Evolutionary conservation across 2,797 vertebrate genomes (phyloP).

Genomic region (Gorsachius magnificus): DNA sequence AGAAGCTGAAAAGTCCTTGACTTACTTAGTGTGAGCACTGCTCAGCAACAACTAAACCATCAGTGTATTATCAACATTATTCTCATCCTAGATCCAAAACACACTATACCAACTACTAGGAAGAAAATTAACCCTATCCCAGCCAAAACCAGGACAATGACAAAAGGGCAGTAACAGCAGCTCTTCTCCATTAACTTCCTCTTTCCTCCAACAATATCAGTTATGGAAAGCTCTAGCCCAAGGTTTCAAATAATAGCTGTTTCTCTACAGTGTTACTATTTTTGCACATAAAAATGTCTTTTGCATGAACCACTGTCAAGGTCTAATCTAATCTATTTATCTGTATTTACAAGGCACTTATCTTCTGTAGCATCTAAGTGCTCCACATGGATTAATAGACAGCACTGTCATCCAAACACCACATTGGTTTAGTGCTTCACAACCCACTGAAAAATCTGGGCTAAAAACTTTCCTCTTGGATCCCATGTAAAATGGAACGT

Average conservation of each 20-base stretch:
- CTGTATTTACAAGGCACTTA: constrained; percentile 65
- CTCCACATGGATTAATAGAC: constrained; percentile 32
- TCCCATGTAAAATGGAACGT: background rate
- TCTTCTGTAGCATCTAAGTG: constrained; percentile 38
- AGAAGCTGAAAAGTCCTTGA: too few species aligned
- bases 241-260: constrained; percentile 57
- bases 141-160: background rate
- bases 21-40: too few species aligned
- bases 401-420: background rate
- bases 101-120: too few species aligned
- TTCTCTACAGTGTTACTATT: constrained; percentile 55
- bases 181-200: constrained; percentile 56
- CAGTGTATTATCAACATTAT: too few species aligned
- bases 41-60: too few species aligned
- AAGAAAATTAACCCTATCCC: too few species aligned
- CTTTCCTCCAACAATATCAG: constrained; percentile 55
- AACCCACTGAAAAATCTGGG: background rate
- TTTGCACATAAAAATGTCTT: constrained; percentile 58
- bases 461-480: background rate
- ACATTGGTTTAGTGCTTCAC: background rate
- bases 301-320: constrained; percentile 62
- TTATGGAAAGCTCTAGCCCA: constrained; percentile 51
- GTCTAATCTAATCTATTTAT: constrained; percentile 65
- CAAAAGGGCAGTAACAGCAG: constrained; percentile 45
- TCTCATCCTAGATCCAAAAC: too few species aligned